Evolutionary conservation across 2,888 invertebrate species (phyloP), one percentile per base, ranked within the genome.

Genomic region (Eurytoma californica): DNA sequence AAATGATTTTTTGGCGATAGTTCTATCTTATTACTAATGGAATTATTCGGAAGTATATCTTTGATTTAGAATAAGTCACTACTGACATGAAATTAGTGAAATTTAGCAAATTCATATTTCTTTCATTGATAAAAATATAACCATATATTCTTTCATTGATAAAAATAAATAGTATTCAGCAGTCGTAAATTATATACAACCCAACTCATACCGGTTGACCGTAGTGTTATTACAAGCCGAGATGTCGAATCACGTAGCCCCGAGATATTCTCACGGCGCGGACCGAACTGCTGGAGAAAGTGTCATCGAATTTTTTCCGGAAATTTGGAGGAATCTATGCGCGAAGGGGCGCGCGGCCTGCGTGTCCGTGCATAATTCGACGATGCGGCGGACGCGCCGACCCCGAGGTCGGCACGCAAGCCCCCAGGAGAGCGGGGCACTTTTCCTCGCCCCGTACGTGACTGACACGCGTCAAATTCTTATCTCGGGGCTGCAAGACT

Each of bases 291-390:
- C 39, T 9, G 9, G 39, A 39, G 39, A 73, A 73, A 57, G 20
- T 39, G 20, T 51, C 5, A 14, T 30, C 4, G 7, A 12, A 13
- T 16, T 30, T 55, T 63, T 74, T 74, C 49, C 58, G 30, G 65
- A 58, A 67, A 58, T 58, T 67, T 58, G 28, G 49, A 24, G 49
- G 12, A 53, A 18, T 18, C 28, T 55, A 28, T 66, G 20, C 61
- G 20, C 0, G 20, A 16, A 28, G 60, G 24, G 13, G 18, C 28
- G 14, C 7, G 58, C 7, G 53, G 39, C 47, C 13, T 18, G 61
- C 75, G 75, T 76, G 75, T 68, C 55, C 68, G 47, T 51, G 75
- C 75, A 69, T 69, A 76, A 68, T 75, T 47, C 16, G 53, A 16
- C n/a, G 28, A 30, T 39, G n/a, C 39, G 18, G 16, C 61, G 18